Conservation (phyloP, 2,113 vertebrate genomes). For the Psilopsiagon aymara region DNA sequence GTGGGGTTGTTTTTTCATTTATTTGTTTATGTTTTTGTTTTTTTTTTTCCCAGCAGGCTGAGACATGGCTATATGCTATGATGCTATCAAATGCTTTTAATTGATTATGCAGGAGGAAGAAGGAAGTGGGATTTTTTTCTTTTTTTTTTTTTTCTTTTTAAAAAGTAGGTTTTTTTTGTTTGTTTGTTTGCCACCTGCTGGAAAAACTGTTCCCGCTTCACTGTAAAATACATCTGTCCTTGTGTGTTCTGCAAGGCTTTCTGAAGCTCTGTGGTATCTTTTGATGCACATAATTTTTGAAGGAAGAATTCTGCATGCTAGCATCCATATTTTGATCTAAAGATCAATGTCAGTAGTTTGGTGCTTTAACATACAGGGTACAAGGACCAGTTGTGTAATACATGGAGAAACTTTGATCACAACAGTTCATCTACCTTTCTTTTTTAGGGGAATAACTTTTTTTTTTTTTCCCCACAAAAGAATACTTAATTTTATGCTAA, state of each 20-base stretch:
- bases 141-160: neutral
- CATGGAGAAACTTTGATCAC: neutral
- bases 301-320: neutral
- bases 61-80: neutral
- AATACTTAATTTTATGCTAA: neutral
- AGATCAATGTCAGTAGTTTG: neutral
- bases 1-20: neutral
- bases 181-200: neutral
- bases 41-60: neutral
- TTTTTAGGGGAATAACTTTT: neutral
- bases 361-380: neutral
- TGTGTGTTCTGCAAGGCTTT: neutral
- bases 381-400: neutral
- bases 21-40: neutral
- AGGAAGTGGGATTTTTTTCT: neutral
- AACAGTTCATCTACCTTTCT: neutral
- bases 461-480: neutral
- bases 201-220: neutral
- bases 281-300: neutral
- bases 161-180: no score
- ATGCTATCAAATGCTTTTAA: neutral
- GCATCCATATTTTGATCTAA: neutral
- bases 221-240: neutral
- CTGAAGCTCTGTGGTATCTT: neutral
- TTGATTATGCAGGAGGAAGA: neutral